Evolutionary conservation across 2,113 vertebrate genomes (phyloP), one percentile per base, ranked within the genome.

Genomic region (Pitta sordida): DNA sequence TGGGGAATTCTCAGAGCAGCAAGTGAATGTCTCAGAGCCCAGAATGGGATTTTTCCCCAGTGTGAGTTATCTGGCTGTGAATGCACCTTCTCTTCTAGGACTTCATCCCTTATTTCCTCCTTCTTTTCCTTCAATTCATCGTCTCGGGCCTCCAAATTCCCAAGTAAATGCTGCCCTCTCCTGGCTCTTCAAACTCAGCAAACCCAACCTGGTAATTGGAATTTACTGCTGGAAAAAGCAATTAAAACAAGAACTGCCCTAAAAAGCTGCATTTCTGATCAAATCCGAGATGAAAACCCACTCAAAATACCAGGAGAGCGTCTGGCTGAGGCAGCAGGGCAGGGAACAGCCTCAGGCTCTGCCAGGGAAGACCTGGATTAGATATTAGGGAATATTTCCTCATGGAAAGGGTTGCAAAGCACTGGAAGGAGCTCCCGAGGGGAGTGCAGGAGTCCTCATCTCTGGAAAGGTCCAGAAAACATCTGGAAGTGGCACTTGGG

Each of bases 121-220:
- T 12, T 32, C 11, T 51, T 14, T 14, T 41, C 39, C 53, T 63
- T 10, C 22, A 71, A 59, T 1, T 9, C 43, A 39, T 2, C 1
- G 3, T 8, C 30, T n/a, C 43, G 6, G 14, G 15, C 41, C 55
- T 59, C 24, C 19, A 23, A 37, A 93, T 86, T 11, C 34, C 78
- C 52, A 82, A 94, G 74, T 5, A 92, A 95, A 97, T 95, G 95
- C 90, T 97, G 97, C 97, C 97, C 96, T 97, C 97, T 97, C 59
- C 94, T 97, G 97, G 96, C 73, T 76, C 53, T 7, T 41, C 39
- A 23, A 84, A 51, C 48, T 32, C 59, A 46, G 29, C 48, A 71
- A 91, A 10, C 17, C 9, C 58, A 43, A 23, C 3, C 37, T 3
- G 17, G 7, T 13, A 9, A 0, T 59, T 56, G 20, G 21, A 41